phyloP scores from a whole-genome alignment of 2,797 vertebrate species.

The Moxostoma hubbsi region DNA sequence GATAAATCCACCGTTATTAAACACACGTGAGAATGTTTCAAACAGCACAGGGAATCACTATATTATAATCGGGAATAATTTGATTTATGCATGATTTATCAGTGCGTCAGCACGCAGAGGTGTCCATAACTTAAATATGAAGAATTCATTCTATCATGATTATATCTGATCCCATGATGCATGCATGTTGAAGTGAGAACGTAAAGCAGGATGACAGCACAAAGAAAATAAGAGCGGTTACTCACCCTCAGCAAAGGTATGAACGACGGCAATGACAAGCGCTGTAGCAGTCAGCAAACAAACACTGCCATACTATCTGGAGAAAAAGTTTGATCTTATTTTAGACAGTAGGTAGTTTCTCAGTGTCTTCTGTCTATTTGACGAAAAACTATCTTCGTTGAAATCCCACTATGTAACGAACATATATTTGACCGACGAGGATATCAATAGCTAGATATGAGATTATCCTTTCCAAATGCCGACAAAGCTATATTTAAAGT shows the following conservation, averaged over 20 bases:
- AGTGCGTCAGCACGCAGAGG: not conserved
- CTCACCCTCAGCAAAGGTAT: constrained; percentile 36
- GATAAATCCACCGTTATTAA: constrained; percentile 26
- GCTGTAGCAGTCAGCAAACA: constrained; percentile 37
- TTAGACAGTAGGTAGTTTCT: constrained; percentile 14
- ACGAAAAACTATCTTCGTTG: constrained; percentile 40
- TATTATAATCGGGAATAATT: not conserved
- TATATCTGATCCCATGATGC: not conserved
- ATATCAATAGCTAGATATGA: not conserved
- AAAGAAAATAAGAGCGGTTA: constrained; percentile 26
- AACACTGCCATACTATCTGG: constrained; percentile 41
- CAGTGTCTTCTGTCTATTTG: constrained; percentile 13
- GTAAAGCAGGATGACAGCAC: constrained; percentile 27
- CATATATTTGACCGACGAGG: not conserved
- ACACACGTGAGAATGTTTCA: constrained; percentile 14
- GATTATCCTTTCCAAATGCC: constrained; percentile 8
- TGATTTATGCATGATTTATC: not conserved
- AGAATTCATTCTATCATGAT: not conserved
- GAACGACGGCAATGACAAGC: constrained; percentile 29
- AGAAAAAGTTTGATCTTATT: constrained; percentile 44
- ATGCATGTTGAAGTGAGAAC: constrained; percentile 7
- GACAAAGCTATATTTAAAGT: not conserved
- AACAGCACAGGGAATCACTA: not conserved
- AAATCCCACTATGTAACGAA: constrained; percentile 28
- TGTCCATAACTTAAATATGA: not conserved